These are phyloP conservation scores for Hyles lineata DNA, from an alignment of 2,888 invertebrate species.

Conservation along the genomic window DNA sequence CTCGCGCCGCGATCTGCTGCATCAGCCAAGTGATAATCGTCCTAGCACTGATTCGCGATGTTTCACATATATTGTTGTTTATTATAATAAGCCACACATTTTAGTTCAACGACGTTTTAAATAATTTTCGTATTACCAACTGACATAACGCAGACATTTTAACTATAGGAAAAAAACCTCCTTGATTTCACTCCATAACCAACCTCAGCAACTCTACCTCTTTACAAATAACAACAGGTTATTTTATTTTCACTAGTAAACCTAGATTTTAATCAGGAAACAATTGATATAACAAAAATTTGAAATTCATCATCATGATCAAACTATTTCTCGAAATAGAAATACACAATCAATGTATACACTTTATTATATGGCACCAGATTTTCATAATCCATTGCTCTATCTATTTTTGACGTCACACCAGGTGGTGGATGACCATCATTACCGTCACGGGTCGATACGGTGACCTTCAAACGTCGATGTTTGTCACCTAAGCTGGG, in stretches of 20 bases:
- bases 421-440: slow-evolving; percentile 47
- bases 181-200: too few relatives aligned
- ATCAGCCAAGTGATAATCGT: slow-evolving; percentile 27
- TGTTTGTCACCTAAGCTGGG: slow-evolving; percentile 36
- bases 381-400: background rate
- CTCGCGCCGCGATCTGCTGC: slow-evolving; percentile 29
- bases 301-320: too few relatives aligned
- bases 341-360: background rate
- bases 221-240: too few relatives aligned
- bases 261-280: too few relatives aligned
- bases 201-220: too few relatives aligned
- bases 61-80: background rate
- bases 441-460: slow-evolving; percentile 48
- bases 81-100: background rate
- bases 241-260: too few relatives aligned
- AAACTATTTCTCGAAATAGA: too few relatives aligned
- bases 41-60: background rate
- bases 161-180: too few relatives aligned
- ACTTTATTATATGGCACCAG: background rate
- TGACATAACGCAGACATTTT: too few relatives aligned
- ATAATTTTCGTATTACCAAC: too few relatives aligned
- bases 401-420: slow-evolving; percentile 13
- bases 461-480: slow-evolving; percentile 47
- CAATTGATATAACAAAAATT: too few relatives aligned
- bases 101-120: background rate